Base-by-base conservation (phyloP, 2,888 invertebrate species). In the Eupelmus urozonus region DNA sequence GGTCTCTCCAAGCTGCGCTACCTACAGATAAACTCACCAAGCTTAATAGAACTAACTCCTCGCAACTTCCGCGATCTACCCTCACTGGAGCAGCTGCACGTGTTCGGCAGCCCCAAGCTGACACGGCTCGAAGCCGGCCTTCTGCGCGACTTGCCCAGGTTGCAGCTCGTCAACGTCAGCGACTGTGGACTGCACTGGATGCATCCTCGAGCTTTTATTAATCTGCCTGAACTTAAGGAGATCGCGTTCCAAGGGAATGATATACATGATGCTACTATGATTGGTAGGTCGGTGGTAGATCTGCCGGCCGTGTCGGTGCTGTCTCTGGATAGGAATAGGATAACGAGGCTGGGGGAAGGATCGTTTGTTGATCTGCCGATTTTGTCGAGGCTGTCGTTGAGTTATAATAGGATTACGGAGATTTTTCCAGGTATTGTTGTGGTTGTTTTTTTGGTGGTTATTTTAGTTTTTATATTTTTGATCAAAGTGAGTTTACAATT, bases 341-440 rank as follows among this genome's bases (percentile, higher is more conserved):
- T 96, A 69, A 93, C 93, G 77, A 92, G 93, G 81, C 90, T 97
- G 45, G 92, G 91, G 45, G 96, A 96, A 90, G 96, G 94, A 0
- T 93, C 95, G 0, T 96, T 96, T 89, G 94, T 95, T 1, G 95
- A 96, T 86, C 91, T 96, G 79, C 93, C 95, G 0, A 92, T 93
- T 85, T 88, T 96, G 13, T 93, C 93, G 79, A 93, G 93, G 81
- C 86, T 96, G 62, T 92, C 93, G 76, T 87, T 96, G 57, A 93
- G 95, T 9, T 92, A 93, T 82, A 96, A 96, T 87, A 91, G 93
- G 59, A 95, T 96, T 59, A 93, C 93, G 18, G 94, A 95, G 83
- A 92, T 96, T 69, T 93, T 94, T 80, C 94, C 95, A 18, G 78
- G 80, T 80, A 62, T 4, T 16, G 49, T 11, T 49, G 49, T 2